Percentiles rank a stretch among this genome's conserved stretches.
phyloP scores from a whole-genome alignment of 2,888 invertebrate genomes.

The Cheilosia grossa region DNA sequence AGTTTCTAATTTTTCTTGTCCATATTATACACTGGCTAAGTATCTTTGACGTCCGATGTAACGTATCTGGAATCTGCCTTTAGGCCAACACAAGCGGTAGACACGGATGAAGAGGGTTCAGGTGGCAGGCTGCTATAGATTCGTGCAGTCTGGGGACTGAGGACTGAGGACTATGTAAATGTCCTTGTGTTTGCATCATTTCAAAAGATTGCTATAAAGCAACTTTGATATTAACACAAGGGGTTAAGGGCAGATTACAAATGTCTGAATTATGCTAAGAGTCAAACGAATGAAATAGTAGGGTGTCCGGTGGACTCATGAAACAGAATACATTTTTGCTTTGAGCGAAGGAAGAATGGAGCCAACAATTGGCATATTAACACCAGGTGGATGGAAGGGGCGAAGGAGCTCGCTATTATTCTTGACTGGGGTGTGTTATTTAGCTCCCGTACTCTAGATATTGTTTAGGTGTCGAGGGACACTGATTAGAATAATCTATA shows the following conservation, averaged over 20 bases:
- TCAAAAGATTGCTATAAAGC: conserved; percentile 62
- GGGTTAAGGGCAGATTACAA: conserved; percentile 64
- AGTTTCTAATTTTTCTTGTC: conserved; percentile 66
- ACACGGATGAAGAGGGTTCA: too few relatives aligned
- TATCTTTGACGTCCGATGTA: conserved; percentile 49
- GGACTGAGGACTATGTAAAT: conserved; percentile 59
- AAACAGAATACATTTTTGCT: too few relatives aligned
- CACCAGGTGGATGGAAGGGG: too few relatives aligned
- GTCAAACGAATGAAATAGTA: conserved; percentile 34
- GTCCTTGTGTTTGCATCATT: conserved; percentile 50
- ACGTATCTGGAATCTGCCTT: conserved; percentile 19
- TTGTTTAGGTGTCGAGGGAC: too few relatives aligned
- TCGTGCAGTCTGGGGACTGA: conserved; percentile 25
- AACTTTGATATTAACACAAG: conserved; percentile 66
- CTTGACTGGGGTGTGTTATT: too few relatives aligned
- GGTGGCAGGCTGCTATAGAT: too few relatives aligned
- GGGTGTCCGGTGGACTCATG: neutral
- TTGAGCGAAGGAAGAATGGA: too few relatives aligned
- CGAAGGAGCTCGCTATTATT: too few relatives aligned
- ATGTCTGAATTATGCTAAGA: conserved; percentile 72
- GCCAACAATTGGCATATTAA: too few relatives aligned
- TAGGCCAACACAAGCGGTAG: conserved; percentile 1
- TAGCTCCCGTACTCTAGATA: too few relatives aligned
- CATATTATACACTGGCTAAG: conserved; percentile 24
- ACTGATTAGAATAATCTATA: too few relatives aligned